A percentile compares a stretch with the other conserved stretches of the same genome.
Conservation (phyloP, 2,113 vertebrate species). For the Burhinus bistriatus region DNA sequence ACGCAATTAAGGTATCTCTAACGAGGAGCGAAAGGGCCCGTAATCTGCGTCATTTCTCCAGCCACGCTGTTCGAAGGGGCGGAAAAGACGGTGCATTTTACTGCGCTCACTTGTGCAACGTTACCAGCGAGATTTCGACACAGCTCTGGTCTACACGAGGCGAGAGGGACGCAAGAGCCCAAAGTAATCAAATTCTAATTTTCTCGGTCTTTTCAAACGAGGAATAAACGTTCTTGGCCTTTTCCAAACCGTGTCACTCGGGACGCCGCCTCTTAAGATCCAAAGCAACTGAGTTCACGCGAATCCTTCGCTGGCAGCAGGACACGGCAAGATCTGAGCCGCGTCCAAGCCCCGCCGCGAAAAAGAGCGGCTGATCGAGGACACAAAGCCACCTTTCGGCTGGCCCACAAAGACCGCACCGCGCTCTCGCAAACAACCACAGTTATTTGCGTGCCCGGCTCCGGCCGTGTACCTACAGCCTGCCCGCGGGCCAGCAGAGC, state of each 20-base stretch:
- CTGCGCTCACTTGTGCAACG: background rate
- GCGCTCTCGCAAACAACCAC: background rate
- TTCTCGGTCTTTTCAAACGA: fast-evolving
- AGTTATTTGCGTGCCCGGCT: no score
- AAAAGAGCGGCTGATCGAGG: background rate
- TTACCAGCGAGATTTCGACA: background rate
- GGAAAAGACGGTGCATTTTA: background rate
- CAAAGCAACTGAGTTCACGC: background rate
- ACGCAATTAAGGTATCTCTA: fast-evolving
- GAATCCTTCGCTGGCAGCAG: background rate
- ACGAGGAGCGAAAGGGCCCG: fast-evolving
- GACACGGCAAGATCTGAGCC: background rate
- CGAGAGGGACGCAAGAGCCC: background rate
- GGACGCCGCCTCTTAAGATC: no score
- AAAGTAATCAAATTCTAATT: background rate
- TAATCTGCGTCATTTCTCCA: background rate
- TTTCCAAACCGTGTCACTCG: fast-evolving
- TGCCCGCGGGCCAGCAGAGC: background rate
- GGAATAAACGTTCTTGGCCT: background rate
- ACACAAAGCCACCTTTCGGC: background rate
- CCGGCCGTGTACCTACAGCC: background rate
- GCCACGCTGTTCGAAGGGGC: background rate
- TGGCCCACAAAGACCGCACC: no score
- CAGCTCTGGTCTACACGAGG: background rate
- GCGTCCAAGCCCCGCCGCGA: background rate